Evolutionary conservation across 2,113 vertebrate species (phyloP).

Genomic region (Peromyscus polionotus): DNA sequence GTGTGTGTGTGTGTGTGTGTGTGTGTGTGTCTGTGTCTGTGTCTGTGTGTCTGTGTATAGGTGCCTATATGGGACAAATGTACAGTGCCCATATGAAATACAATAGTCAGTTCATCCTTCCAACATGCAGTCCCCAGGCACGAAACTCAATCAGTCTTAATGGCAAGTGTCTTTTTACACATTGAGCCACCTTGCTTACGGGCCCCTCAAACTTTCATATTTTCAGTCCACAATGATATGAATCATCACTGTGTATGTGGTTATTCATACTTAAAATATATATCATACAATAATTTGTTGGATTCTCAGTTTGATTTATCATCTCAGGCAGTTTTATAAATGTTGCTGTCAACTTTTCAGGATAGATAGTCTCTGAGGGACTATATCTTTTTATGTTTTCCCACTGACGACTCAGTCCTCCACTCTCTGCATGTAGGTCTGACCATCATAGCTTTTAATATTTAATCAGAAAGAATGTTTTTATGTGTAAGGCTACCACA

Average conservation of each 20-base stretch:
- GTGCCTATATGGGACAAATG: not conserved
- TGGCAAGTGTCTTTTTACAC: not conserved
- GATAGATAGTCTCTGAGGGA: slow-evolving; percentile 44
- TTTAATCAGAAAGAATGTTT: slow-evolving; percentile 65
- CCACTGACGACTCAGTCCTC: slow-evolving; percentile 50
- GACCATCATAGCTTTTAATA: slow-evolving; percentile 40
- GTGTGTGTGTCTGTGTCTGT: not conserved
- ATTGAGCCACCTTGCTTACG: not conserved
- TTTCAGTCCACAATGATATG: not conserved
- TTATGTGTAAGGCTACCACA: not conserved
- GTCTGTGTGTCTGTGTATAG: not conserved
- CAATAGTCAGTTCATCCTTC: not conserved
- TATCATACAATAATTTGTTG: slow-evolving; percentile 63
- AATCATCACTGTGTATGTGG: not conserved
- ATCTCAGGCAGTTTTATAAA: slow-evolving; percentile 68
- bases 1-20: not conserved
- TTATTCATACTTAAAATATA: slow-evolving; percentile 69
- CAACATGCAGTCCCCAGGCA: not conserved
- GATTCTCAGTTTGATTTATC: slow-evolving; percentile 67
- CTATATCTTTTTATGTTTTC: slow-evolving; percentile 40
- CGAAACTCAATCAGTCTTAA: not conserved
- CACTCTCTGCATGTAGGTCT: slow-evolving; percentile 24
- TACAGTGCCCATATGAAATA: not conserved
- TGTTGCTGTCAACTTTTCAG: slow-evolving; percentile 66
- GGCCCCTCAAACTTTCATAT: not conserved